Base-by-base conservation (phyloP, 1,140 invertebrate genomes). In the Semibalanus balanoides region DNA sequence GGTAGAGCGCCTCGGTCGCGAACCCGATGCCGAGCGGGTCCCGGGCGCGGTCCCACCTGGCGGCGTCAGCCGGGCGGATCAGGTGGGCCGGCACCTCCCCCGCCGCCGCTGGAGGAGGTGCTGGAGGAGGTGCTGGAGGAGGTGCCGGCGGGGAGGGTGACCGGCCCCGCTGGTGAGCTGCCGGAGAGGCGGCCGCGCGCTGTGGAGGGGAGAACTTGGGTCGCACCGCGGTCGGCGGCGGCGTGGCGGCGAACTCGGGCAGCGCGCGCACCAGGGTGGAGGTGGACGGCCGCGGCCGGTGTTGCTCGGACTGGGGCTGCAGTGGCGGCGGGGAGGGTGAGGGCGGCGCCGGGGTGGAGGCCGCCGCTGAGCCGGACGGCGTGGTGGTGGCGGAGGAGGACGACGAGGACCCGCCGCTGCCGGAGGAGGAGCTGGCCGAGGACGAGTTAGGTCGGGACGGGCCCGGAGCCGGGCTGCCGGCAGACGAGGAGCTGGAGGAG, bases 1-100 rank as follows among this genome's bases (percentile, higher is more conserved):
- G n/a, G 70, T 72, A 72, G 11, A 72, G 29, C 28, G 25, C 7
- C 3, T 30, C 29, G 11, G n/a, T 14, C 3, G n/a, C 29, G n/a
- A 72, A 30, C 29, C 70, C 70, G 70, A 72, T 72, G n/a, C 70
- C 70, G 3, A 72, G 70, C 70, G 70, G 70, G 70, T 72, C 70
- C 7, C 11, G 5, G 3, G 3, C 29, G 3, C 29, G 28, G 28
- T 72, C n/a, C 70, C 70, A 72, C 25, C 0, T 17, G 19, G 29
- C 11, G 3, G 11, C n/a, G 70, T 28, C 28, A 17, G n/a, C 11
- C n/a, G 29, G 70, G 9, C 70, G 70, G 9, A 72, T n/a, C 29
- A 72, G 7, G 29, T 72, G 70, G 25, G 28, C 25, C 7, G 69
- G 69, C 28, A 70, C 5, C 35, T 17, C 35, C 17, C 5, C 35